Percentiles rank a stretch among this genome's conserved stretches.
phyloP scores from a whole-genome alignment of 2,113 vertebrate genomes.

The Pseudorectes ferrugineus region DNA sequence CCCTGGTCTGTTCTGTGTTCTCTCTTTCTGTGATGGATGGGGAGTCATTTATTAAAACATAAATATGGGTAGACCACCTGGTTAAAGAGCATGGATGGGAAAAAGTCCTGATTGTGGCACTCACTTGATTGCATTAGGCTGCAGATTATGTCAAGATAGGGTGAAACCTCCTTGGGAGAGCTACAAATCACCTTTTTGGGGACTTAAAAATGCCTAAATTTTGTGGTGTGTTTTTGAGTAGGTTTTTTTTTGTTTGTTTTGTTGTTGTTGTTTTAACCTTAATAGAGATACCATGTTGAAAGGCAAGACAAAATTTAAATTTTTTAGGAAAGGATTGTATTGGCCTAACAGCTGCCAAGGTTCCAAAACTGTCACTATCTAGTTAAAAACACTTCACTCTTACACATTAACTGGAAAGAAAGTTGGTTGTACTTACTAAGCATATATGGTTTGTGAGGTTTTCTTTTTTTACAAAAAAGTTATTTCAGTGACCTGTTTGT shows the following conservation, averaged over 20 bases:
- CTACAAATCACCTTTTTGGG: background rate
- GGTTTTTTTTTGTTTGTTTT: background rate
- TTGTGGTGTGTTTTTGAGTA: background rate
- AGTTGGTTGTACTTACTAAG: background rate
- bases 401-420: background rate
- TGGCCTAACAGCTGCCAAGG: background rate
- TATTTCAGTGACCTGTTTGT: slow-evolving; percentile 24
- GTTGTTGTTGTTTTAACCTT: background rate
- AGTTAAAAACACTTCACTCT: background rate
- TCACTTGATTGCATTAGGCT: background rate
- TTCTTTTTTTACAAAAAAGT: background rate
- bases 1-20: background rate
- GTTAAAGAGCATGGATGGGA: background rate
- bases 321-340: background rate
- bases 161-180: background rate
- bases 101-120: background rate
- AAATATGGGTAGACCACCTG: background rate
- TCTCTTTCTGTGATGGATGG: background rate
- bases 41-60: background rate
- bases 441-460: background rate
- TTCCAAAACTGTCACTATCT: background rate
- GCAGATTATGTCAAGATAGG: background rate
- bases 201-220: background rate
- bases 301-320: background rate
- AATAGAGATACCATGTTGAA: background rate